A percentile compares a stretch with the other conserved stretches of the same genome.
Conservation (phyloP, 2,113 vertebrate genomes). For the Fregetta grallaria region DNA sequence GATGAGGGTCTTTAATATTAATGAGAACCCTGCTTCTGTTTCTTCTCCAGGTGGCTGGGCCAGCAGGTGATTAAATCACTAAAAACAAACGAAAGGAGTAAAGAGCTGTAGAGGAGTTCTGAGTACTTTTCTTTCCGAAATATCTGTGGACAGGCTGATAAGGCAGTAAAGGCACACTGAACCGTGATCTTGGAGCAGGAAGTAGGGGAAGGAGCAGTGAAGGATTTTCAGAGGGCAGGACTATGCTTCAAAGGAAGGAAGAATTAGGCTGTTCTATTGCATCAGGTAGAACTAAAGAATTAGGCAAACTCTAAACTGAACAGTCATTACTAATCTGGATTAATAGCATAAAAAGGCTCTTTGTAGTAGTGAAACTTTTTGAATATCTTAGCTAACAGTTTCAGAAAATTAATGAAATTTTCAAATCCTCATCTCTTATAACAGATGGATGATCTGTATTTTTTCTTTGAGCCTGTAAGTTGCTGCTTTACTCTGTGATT, state of each 20-base stretch:
- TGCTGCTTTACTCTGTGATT: background rate
- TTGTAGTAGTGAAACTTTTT: conserved; percentile 22
- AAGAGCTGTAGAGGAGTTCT: background rate
- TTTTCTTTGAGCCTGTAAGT: background rate
- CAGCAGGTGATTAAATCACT: background rate
- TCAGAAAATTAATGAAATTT: conserved; percentile 24
- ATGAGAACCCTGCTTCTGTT: background rate
- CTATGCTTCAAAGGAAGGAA: background rate
- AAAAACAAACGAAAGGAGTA: background rate
- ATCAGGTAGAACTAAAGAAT: background rate
- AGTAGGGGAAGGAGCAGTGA: background rate
- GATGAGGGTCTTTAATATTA: background rate
- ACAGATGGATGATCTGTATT: background rate
- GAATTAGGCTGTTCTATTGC: background rate
- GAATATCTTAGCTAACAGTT: background rate
- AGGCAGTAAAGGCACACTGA: background rate
- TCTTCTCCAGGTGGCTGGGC: background rate
- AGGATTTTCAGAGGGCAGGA: background rate
- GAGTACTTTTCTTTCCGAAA: background rate
- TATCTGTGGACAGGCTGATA: background rate
- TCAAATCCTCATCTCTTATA: background rate
- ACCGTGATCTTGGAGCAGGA: background rate
- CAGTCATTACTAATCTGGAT: conserved; percentile 24
- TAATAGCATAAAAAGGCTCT: conserved; percentile 19
- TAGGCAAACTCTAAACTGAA: background rate